A percentile compares a stretch with the other conserved stretches of the same genome.
These are phyloP conservation scores for Amphimallon solstitiale DNA, from an alignment of 2,888 invertebrate genomes.

Conservation along the genomic window DNA sequence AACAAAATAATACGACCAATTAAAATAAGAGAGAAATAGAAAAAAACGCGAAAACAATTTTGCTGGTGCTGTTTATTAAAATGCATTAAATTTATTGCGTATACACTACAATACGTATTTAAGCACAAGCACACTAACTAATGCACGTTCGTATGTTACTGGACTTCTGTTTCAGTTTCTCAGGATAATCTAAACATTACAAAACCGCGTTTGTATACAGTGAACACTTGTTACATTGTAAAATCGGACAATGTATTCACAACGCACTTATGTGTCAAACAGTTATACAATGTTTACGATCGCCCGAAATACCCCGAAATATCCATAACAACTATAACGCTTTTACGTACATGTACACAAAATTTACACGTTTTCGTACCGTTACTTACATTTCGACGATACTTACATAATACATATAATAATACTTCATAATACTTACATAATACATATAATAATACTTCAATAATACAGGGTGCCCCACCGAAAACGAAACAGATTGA, in stretches of 20 bases:
- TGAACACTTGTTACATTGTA: conserved; percentile 19
- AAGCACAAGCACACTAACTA: too few species aligned
- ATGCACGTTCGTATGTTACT: too few species aligned
- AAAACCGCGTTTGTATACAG: background rate
- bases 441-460: background rate
- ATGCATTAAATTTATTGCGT: too few species aligned
- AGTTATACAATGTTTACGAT: conserved; percentile 19
- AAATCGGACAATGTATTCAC: conserved; percentile 8
- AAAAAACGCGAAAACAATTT: too few species aligned
- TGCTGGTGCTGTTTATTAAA: too few species aligned
- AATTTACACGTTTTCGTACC: background rate
- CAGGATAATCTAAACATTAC: background rate
- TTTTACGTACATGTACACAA: background rate
- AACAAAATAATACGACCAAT: too few species aligned
- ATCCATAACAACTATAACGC: conserved; percentile 14
- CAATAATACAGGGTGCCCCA: background rate
- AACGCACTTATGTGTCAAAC: conserved; percentile 6
- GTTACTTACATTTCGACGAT: background rate
- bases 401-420: too few species aligned
- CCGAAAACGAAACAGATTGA: too few species aligned
- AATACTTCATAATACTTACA: too few species aligned
- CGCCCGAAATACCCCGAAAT: conserved; percentile 14
- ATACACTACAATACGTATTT: too few species aligned
- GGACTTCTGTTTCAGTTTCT: background rate
- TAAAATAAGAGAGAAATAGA: too few species aligned